Conservation (phyloP, 2,797 vertebrate species). For the Thalassophryne amazonica region DNA sequence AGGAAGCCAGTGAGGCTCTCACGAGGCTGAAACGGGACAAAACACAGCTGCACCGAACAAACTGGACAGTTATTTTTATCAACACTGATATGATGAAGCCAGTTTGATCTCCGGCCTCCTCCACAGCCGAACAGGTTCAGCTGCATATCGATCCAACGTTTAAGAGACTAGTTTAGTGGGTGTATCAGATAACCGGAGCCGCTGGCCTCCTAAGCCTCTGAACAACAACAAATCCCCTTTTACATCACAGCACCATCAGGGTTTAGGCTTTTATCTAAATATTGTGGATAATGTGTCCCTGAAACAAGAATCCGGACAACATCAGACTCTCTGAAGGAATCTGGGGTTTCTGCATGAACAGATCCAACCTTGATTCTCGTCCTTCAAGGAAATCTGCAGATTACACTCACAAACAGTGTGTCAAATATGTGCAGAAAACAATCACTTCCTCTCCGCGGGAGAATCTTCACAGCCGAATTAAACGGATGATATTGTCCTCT, state of each 20-base stretch:
- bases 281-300: conserved; percentile 26
- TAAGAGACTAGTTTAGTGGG: conserved; percentile 56
- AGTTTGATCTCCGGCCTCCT: conserved; percentile 45
- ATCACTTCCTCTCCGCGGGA: conserved; percentile 17
- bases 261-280: conserved; percentile 10
- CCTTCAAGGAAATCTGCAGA: conserved; percentile 18
- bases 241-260: conserved; percentile 19
- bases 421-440: conserved; percentile 14
- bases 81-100: conserved; percentile 23
- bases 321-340: conserved; percentile 7
- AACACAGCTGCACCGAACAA: conserved; percentile 2
- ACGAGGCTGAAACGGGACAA: conserved; percentile 2
- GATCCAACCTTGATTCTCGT: not conserved
- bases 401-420: conserved; percentile 21
- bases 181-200: conserved; percentile 59
- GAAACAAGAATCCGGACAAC: conserved; percentile 11
- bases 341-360: conserved; percentile 3
- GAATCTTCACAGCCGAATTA: conserved; percentile 14
- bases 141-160: conserved; percentile 57
- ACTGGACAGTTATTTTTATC: conserved; percentile 29
- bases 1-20: not conserved
- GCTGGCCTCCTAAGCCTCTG: conserved; percentile 47
- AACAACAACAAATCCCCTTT: conserved; percentile 49
- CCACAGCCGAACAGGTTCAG: conserved; percentile 47
- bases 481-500: conserved; percentile 17